Percentiles rank a stretch among this genome's conserved stretches.
phyloP scores from a whole-genome alignment of 2,113 vertebrate genomes.

The Sinocyclocheilus grahami region DNA sequence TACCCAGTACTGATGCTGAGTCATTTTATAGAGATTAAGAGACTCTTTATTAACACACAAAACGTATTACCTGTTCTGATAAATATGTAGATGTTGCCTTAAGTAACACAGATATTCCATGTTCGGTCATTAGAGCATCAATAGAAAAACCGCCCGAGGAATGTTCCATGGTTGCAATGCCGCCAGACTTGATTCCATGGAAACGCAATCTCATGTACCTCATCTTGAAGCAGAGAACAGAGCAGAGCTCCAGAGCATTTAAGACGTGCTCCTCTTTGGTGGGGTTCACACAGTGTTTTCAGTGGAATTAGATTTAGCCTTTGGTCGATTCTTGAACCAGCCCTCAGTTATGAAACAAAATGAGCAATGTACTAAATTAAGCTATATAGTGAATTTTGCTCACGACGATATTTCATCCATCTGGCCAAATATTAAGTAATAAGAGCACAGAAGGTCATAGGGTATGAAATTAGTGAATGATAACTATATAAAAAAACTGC shows the following conservation, averaged over 20 bases:
- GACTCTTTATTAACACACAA: background rate
- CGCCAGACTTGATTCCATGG: conserved; percentile 22
- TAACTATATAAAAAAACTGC: conserved; percentile 3
- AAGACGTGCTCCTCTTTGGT: background rate
- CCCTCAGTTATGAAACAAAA: background rate
- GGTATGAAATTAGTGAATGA: background rate
- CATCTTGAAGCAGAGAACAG: conserved; percentile 47
- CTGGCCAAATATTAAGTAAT: conserved; percentile 2
- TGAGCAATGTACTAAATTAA: background rate
- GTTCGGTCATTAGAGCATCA: background rate
- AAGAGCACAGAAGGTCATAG: background rate
- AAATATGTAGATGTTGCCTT: background rate
- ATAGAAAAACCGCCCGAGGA: background rate
- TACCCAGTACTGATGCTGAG: background rate
- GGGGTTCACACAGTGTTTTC: background rate
- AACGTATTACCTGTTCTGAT: background rate
- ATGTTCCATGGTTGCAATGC: conserved; percentile 24
- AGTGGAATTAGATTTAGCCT: background rate
- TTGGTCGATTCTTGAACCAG: background rate
- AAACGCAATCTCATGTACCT: conserved; percentile 49
- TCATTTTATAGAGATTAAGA: background rate
- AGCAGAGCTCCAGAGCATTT: background rate
- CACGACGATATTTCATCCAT: background rate
- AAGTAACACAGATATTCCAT: background rate
- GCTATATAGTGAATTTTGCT: background rate